Conservation (phyloP, 1,140 invertebrate genomes). For the Drosophila santomea region DNA sequence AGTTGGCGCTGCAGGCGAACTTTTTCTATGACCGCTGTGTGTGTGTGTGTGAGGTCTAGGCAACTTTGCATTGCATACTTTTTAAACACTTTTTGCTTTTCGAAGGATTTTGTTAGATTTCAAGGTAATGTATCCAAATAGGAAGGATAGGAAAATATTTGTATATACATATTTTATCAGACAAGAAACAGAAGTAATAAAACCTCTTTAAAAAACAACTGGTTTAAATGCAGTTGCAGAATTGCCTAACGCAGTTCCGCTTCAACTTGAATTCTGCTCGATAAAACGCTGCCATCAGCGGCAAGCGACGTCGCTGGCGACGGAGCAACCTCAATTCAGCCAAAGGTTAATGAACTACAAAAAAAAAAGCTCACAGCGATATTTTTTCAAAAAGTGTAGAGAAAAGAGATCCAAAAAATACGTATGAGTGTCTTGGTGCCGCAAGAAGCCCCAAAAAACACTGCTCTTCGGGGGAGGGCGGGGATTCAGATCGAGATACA, state of each 20-base stretch:
- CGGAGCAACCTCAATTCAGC: constrained; percentile 64
- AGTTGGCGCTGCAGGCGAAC: constrained; percentile 30
- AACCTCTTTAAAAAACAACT: not conserved
- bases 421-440: constrained; percentile 10
- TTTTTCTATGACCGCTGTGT: constrained; percentile 13
- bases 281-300: constrained; percentile 49
- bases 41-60: not conserved
- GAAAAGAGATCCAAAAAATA: constrained; percentile 66
- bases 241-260: constrained; percentile 24
- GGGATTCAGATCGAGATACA: constrained; percentile 9
- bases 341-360: constrained; percentile 70
- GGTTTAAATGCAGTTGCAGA: constrained; percentile 15
- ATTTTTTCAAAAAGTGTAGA: constrained; percentile 64
- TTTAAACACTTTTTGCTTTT: constrained; percentile 1
- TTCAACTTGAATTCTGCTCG: constrained; percentile 14
- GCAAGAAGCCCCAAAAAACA: constrained; percentile 6
- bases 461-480: constrained; percentile 1
- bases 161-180: no score
- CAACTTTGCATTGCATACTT: constrained; percentile 69
- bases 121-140: no score
- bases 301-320: constrained; percentile 30
- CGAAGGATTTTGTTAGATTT: constrained; percentile 6
- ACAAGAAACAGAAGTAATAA: not conserved
- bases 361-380: constrained; percentile 66
- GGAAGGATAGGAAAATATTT: no score